Conservation (phyloP, 2,797 vertebrate species). For the Toxotes lorentzi region DNA sequence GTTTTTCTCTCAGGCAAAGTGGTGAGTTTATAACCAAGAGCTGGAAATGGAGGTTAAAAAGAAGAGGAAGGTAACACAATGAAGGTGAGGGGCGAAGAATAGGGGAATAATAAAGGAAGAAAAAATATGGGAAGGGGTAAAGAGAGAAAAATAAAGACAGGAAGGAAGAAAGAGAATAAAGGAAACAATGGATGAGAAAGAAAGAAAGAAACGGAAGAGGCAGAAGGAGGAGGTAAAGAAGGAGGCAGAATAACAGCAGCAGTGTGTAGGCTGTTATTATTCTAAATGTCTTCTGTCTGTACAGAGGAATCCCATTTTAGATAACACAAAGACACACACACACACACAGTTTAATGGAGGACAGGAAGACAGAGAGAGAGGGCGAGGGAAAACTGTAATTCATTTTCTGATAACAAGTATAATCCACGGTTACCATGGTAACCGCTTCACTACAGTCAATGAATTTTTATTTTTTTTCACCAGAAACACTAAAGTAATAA, state of each 20-base stretch:
- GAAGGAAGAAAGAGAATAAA: neutral
- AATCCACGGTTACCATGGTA: constrained; percentile 56
- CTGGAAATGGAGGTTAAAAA: neutral
- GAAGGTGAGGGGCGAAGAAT: neutral
- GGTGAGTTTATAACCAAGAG: constrained; percentile 13
- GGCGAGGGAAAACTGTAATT: constrained; percentile 49
- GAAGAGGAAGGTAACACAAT: neutral
- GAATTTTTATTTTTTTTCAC: neutral
- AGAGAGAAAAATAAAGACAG: neutral
- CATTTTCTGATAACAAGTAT: constrained; percentile 74
- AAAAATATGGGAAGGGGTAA: neutral
- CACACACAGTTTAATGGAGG: constrained; percentile 34
- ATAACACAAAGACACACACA: constrained; percentile 52
- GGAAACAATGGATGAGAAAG: neutral
- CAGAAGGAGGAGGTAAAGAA: neutral
- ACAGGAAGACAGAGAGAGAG: constrained; percentile 26
- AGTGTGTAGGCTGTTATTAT: constrained; percentile 46
- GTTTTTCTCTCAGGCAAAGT: neutral
- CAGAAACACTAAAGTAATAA: constrained; percentile 13
- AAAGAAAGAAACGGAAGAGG: too few relatives aligned
- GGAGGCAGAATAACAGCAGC: constrained; percentile 1
- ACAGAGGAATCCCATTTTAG: constrained; percentile 62
- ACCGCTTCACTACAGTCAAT: constrained; percentile 14
- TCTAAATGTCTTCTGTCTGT: constrained; percentile 47
- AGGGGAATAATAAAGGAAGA: neutral